Base-by-base conservation (phyloP, 2,888 invertebrate species). In the Eilema griseolum region DNA sequence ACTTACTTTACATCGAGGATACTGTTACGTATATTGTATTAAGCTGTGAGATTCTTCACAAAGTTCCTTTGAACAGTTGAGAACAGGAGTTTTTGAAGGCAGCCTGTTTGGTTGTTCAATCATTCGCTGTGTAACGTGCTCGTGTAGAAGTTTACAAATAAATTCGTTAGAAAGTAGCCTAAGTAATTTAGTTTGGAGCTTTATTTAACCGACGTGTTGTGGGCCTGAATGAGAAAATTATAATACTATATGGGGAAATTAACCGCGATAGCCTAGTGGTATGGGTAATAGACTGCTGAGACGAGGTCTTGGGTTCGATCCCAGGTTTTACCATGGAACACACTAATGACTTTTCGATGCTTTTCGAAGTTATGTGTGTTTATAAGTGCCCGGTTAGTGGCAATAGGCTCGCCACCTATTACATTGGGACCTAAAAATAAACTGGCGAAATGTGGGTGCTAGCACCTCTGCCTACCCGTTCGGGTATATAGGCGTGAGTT, bases 101-200 rank as follows among this genome's bases (percentile, higher is more conserved):
- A 83, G 85, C 74, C 85, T 86, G 80, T 85, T 86, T 79, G 74
- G 80, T 84, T 85, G 84, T 87, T 88, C 86, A 89, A 88, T 89
- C 87, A 89, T 88, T 86, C 82, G 81, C 76, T 72, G 79, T 81
- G 85, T 85, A 85, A 85, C 86, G 81, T 85, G 83, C 75, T 81
- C 78, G 33, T 11, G 33, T 37, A 37, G 12, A 88, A 88, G 83
- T 89, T 89, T 84, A 80, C 78, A 85, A 86, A 89, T 88, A 89
- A 88, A 89, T 88, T 87, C 70, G 81, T 76, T n/a, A 81, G 73
- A 70, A 79, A 86, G 82, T 82, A 83, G 78, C 81, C 75, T 57
- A 82, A 81, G 83, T 85, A 79, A 86, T 85, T 88, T 86, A 86
- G 81, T 78, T 83, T 74, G 81, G 84, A 83, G 85, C 82, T 80